Percentiles rank a stretch among this genome's conserved stretches.
phyloP scores from a whole-genome alignment of 92 coral and sea anemone species.

The Porites evermanni region DNA sequence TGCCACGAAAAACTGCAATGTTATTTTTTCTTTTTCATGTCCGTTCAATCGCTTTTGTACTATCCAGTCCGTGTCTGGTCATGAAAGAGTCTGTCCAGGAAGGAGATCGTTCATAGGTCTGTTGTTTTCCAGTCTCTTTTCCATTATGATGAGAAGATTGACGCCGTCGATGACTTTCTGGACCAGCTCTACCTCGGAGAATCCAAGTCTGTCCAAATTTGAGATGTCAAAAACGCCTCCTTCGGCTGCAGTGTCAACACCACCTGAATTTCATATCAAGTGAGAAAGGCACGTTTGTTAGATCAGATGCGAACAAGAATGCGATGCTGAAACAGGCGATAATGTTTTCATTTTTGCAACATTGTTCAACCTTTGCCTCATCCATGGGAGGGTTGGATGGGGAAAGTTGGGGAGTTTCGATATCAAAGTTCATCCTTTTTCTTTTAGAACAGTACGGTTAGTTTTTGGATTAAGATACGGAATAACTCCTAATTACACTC shows the following conservation, averaged over 20 bases:
- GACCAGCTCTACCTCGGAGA: constrained; percentile 97
- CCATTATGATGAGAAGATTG: constrained; percentile 88
- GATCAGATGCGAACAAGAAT: too few relatives aligned
- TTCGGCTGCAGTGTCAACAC: constrained; percentile 99
- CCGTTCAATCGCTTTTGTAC: neutral
- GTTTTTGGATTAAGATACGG: too few relatives aligned
- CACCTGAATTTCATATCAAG: constrained; percentile 58
- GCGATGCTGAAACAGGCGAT: too few relatives aligned
- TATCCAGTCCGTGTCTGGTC: constrained; percentile 9
- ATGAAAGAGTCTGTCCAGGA: constrained; percentile 1
- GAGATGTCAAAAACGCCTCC: constrained; percentile 95
- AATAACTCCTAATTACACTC: too few relatives aligned
- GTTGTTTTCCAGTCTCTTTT: constrained; percentile 81
- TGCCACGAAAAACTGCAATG: constrained; percentile 44
- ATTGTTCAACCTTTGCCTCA: too few relatives aligned
- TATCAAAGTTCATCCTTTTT: too few relatives aligned
- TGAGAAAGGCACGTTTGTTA: neutral
- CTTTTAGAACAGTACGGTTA: too few relatives aligned
- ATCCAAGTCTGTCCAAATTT: constrained; percentile 95
- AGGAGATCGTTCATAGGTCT: constrained; percentile 81
- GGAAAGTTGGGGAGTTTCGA: too few relatives aligned
- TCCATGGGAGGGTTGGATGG: too few relatives aligned
- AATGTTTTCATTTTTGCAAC: too few relatives aligned
- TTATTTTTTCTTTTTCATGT: neutral
- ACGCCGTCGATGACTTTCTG: constrained; percentile 97